phyloP scores from a whole-genome alignment of 2,113 vertebrate genomes.

The Agapornis roseicollis region DNA sequence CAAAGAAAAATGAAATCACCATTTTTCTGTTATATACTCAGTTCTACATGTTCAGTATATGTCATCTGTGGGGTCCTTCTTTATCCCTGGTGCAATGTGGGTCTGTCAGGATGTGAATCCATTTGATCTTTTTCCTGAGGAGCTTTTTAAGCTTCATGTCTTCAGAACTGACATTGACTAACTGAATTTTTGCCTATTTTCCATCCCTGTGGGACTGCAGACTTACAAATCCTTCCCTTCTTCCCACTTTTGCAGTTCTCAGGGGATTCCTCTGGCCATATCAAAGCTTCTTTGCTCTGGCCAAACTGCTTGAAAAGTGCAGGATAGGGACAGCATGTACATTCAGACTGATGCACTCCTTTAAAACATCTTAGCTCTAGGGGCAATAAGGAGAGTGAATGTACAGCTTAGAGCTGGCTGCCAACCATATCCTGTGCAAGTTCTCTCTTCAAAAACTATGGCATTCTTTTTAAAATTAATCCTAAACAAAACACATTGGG shows the following conservation, averaged over 20 bases:
- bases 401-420: background rate
- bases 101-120: background rate
- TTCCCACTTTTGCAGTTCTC: background rate
- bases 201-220: background rate
- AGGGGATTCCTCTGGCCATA: accelerated
- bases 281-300: background rate
- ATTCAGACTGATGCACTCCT: background rate
- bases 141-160: background rate
- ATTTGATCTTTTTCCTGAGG: background rate
- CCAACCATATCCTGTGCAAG: background rate
- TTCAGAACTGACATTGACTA: background rate
- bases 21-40: background rate
- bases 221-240: background rate
- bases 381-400: background rate
- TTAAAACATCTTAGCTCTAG: background rate
- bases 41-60: background rate
- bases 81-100: background rate
- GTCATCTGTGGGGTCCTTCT: background rate
- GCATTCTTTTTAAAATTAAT: conserved; percentile 12
- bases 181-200: background rate
- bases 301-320: background rate
- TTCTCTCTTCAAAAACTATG: background rate
- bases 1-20: background rate
- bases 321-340: background rate
- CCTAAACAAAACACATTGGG: background rate